These are phyloP conservation scores for Notodonta dromedarius DNA, from an alignment of 2,888 invertebrate species.

Conservation along the genomic window DNA sequence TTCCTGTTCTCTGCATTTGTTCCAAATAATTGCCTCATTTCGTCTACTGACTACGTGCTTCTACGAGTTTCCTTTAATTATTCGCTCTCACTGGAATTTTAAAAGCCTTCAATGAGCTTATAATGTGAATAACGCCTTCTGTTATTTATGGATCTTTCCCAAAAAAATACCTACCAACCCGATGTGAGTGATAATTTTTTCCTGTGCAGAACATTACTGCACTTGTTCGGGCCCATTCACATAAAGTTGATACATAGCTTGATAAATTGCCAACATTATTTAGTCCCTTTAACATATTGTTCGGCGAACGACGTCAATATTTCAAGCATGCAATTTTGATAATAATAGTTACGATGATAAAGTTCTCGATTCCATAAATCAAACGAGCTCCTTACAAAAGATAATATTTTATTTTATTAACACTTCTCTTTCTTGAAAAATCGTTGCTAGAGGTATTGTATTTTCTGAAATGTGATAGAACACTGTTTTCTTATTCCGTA, in stretches of 20 bases:
- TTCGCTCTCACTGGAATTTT: too few species aligned
- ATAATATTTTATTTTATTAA: not conserved
- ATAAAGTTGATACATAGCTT: not conserved
- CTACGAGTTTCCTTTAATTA: too few species aligned
- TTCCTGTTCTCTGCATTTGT: not conserved
- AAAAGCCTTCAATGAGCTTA: too few species aligned
- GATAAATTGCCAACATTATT: not conserved
- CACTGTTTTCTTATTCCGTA: too few species aligned
- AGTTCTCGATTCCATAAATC: not conserved
- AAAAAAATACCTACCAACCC: too few species aligned
- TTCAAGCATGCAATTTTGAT: conserved; percentile 1
- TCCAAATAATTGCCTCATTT: not conserved
- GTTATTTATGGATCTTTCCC: too few species aligned
- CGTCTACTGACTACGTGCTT: not conserved
- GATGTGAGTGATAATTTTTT: not conserved
- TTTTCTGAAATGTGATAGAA: too few species aligned
- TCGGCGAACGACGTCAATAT: not conserved
- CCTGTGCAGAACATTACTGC: too few species aligned
- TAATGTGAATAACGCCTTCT: too few species aligned
- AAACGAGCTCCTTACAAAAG: not conserved
- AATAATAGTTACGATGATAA: not conserved
- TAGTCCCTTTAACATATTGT: conserved; percentile 1
- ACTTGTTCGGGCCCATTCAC: too few species aligned
- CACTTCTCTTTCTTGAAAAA: too few species aligned
- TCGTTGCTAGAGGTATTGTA: too few species aligned